Base-by-base conservation (phyloP, 2,888 invertebrate species). In the Scaptomyza tumidula region DNA sequence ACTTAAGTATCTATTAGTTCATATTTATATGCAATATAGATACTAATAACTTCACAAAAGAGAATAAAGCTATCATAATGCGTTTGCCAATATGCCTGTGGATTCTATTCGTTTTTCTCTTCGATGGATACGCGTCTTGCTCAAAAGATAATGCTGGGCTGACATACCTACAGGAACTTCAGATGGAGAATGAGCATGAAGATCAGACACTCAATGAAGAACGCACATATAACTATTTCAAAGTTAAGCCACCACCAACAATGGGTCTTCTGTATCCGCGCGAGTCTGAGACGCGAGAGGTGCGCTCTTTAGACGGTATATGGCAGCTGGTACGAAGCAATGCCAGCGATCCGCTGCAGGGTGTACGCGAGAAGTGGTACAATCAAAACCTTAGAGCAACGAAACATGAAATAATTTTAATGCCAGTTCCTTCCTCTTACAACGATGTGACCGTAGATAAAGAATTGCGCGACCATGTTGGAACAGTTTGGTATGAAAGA, bases 351-450 rank as follows among this genome's bases (percentile, higher is more conserved):
- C 94, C 96, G 0, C 93, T 95, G 37, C 93, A 94, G 71, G 97
- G 98, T 1, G 94, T 96, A 78, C 93, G 94, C 52, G 94, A 96
- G 70, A 93, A 94, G 67, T 98, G 98, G 98, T 97, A 93, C 89
- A 93, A 93, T 62, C 92, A 93, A 58, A 94, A 95, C 80, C 93
- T 98, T 10, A 93, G 93, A 46, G 94, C 94, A 93, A 96, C 96
- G 5, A 58, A 69, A 0, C 24, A 33, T 13, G 27, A 94, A 35
- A 94, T 96, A 0, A 95, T 96, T 44, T 93, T 95, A 19, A 99
- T 99, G 98, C 98, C 99, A 6, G 98, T 99, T 6, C 99, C 99
- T 0, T 95, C 97, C 0, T 98, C 98, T 57, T 99, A 96, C 93
- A 99, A 99, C 90, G 99, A 99, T 91, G 94, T 99, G 13, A 97